Conservation (phyloP, 2,113 vertebrate genomes). For the Gymnobelideus leadbeateri region DNA sequence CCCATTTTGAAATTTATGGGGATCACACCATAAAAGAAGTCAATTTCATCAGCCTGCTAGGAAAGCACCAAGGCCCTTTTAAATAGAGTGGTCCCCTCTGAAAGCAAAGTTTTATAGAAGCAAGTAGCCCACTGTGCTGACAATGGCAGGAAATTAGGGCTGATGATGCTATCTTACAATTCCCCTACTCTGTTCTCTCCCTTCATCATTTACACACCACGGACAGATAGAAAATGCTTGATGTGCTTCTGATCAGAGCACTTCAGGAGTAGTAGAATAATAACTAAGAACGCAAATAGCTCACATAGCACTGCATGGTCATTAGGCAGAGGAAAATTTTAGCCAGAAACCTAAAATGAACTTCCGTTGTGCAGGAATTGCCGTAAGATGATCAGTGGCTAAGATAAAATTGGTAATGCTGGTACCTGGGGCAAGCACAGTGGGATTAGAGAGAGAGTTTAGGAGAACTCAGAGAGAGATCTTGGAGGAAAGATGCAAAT, state of each 20-base stretch:
- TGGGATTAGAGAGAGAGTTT: not conserved
- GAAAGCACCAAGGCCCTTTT: not conserved
- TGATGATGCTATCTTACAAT: not conserved
- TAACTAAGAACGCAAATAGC: not conserved
- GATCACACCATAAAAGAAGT: not conserved
- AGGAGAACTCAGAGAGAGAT: not conserved
- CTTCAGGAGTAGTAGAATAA: not conserved
- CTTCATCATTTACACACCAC: not conserved
- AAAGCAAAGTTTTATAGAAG: not conserved
- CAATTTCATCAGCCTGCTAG: conserved; percentile 4
- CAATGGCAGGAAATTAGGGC: not conserved
- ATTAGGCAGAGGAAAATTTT: not conserved
- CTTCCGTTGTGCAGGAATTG: rapidly evolving
- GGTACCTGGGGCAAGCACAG: not conserved
- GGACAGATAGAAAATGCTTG: not conserved
- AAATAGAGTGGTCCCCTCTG: not conserved
- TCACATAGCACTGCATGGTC: not conserved
- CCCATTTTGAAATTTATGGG: conserved; percentile 18
- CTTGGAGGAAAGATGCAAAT: not conserved
- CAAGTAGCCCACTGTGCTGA: not conserved
- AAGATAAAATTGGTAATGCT: not conserved
- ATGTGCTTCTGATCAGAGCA: not conserved
- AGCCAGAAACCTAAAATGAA: conserved; percentile 2
- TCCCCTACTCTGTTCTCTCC: not conserved
- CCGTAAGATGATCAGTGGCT: conserved; percentile 40